A percentile compares a stretch with the other conserved stretches of the same genome.
Evolutionary conservation across 2,113 vertebrate genomes (phyloP).

Genomic region (Garra rufa): DNA sequence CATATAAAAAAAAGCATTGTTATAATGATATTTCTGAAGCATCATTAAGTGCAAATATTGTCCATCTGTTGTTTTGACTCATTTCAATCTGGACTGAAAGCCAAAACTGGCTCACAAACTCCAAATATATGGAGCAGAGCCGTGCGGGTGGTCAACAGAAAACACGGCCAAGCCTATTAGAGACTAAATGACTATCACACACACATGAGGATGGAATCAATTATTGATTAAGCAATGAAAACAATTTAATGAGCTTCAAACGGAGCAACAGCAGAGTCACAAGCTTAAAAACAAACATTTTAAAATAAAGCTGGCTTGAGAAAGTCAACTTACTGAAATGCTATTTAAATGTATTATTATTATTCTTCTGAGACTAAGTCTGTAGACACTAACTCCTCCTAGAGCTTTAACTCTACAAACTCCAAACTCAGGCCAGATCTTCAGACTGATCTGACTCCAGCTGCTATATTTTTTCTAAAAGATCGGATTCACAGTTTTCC

Average conservation of each 20-base stretch:
- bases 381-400: no score
- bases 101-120: not conserved
- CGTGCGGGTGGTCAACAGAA: not conserved
- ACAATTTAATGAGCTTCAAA: not conserved
- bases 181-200: not conserved
- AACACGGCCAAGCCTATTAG: not conserved
- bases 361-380: no score
- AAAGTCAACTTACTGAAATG: no score
- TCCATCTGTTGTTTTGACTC: slow-evolving; percentile 1
- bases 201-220: not conserved
- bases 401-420: no score
- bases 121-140: not conserved
- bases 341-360: no score
- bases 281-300: not conserved
- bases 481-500: no score
- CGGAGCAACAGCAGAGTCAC: not conserved
- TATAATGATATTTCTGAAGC: not conserved
- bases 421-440: no score
- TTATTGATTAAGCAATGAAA: not conserved
- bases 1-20: not conserved
- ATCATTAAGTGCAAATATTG: not conserved
- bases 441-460: no score
- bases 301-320: no score
- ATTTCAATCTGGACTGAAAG: not conserved
- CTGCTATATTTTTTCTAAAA: no score